These are phyloP conservation scores for Micrasema longulum DNA, from an alignment of 1,140 invertebrate genomes.

Conservation along the genomic window DNA sequence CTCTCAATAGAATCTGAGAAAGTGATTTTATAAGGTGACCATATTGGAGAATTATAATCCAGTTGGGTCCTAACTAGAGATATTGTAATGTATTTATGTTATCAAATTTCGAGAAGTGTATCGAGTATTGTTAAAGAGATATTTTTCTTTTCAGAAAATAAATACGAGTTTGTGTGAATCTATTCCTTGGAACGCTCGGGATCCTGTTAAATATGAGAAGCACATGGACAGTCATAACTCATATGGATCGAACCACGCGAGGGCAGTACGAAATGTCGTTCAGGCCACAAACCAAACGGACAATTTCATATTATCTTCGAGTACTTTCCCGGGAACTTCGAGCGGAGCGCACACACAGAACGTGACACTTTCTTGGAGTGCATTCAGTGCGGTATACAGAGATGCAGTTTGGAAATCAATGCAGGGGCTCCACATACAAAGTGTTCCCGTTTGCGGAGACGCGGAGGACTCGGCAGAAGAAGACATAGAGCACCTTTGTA, in stretches of 20 bases:
- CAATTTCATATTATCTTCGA: conserved; percentile 45
- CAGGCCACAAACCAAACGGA: not conserved
- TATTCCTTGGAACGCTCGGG: conserved; percentile 48
- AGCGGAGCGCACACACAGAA: conserved; percentile 48
- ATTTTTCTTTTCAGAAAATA: conserved; percentile 43
- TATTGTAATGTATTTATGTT: too few species aligned
- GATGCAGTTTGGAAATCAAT: conserved; percentile 57
- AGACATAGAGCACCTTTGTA: conserved; percentile 51
- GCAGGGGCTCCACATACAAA: conserved; percentile 52
- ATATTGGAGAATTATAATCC: too few species aligned
- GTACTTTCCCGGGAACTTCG: conserved; percentile 22
- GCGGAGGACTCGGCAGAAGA: not conserved
- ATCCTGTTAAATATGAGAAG: not conserved
- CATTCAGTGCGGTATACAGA: conserved; percentile 54
- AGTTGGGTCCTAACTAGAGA: too few species aligned
- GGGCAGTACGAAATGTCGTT: conserved; percentile 22
- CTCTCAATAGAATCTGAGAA: too few species aligned
- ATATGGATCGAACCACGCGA: conserved; percentile 44
- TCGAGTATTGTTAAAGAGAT: too few species aligned
- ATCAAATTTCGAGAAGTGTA: too few species aligned
- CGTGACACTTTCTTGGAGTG: conserved; percentile 53
- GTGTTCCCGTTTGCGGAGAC: conserved; percentile 52
- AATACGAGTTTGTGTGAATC: conserved; percentile 43
- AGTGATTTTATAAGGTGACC: too few species aligned
- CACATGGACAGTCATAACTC: conserved; percentile 46